phyloP scores from a whole-genome alignment of 1,140 invertebrate genomes.

The Micrasema minimum region DNA sequence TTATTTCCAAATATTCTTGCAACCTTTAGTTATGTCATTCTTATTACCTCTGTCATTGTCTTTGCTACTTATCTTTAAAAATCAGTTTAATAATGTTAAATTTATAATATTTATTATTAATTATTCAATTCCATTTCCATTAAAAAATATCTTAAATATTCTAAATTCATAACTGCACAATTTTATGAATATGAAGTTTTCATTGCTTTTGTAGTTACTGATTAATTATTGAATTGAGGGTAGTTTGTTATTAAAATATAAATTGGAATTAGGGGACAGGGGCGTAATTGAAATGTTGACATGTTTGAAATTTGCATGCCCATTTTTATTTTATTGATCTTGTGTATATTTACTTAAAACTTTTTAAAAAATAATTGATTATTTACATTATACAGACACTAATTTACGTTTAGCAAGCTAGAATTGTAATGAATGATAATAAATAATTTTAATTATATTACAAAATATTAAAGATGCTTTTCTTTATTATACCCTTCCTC shows the following conservation, averaged over 20 bases:
- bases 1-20: too few species aligned
- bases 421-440: slow-evolving; percentile 70
- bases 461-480: slow-evolving; percentile 59
- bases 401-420: slow-evolving; percentile 70
- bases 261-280: slow-evolving; percentile 46
- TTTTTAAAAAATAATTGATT: slow-evolving; percentile 66
- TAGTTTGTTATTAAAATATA: slow-evolving; percentile 51
- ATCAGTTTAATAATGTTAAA: slow-evolving; percentile 50
- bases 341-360: slow-evolving; percentile 63
- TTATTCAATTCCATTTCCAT: slow-evolving; percentile 50
- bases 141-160: slow-evolving; percentile 52
- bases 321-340: slow-evolving; percentile 51
- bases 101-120: slow-evolving; percentile 47
- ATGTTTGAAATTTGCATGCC: slow-evolving; percentile 52
- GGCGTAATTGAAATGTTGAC: slow-evolving; percentile 45
- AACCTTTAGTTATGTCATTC: background rate
- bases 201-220: slow-evolving; percentile 47
- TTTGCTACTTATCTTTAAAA: slow-evolving; percentile 46
- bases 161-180: slow-evolving; percentile 53
- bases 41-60: slow-evolving; percentile 40
- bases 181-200: slow-evolving; percentile 46
- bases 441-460: slow-evolving; percentile 71
- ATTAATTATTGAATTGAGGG: slow-evolving; percentile 48
- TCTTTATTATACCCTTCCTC: slow-evolving; percentile 18
- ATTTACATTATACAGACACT: slow-evolving; percentile 68